Base-by-base conservation (phyloP, 2,888 invertebrate species). In the Bedellia somnulentella region DNA sequence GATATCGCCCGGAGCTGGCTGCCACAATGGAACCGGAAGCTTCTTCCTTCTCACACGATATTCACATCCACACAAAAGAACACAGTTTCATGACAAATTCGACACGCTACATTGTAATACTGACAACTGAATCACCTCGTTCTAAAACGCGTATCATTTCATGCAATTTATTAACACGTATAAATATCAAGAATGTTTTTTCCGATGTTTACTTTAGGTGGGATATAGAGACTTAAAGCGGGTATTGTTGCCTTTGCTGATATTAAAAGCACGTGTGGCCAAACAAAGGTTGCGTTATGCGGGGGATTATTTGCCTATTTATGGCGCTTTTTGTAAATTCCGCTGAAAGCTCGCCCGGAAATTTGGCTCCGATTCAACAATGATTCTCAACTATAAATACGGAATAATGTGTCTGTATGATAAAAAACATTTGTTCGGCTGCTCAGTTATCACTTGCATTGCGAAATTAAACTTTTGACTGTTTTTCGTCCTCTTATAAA, bases 261-360 rank as follows among this genome's bases (percentile, higher is more conserved):
- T 66, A 71, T 75, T 71, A 73, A 75, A 73, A 73, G 71, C 75
- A 75, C 73, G 75, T 75, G 75, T 73, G 75, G 68, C 68, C 75
- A 70, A 66, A 75, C 75, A 75, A 75, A 73, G 73, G 75, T 75
- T 67, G 55, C 73, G 73, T 71, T 73, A 71, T 75, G 73, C 67
- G 73, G 75, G 60, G 66, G 75, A 75, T 75, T 73, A 75, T 75
- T 70, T 67, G 71, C 71, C 75, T 73, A 75, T 75, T 75, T 73
- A 73, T 75, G 61, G 68, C 57, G 57, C 71, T 73, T 75, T 75
- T 73, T 75, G 68, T 68, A 61, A 66, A 62, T 63, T 63, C 58
- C 53, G 71, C 57, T 67, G 67, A 68, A 71, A 71, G 62, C 66
- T 49, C 51, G 54, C 55, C 66, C 66, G 75, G 75, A 73, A 61